Base-by-base conservation (phyloP, 2,888 invertebrate species). In the Agonopterix subpropinquella region DNA sequence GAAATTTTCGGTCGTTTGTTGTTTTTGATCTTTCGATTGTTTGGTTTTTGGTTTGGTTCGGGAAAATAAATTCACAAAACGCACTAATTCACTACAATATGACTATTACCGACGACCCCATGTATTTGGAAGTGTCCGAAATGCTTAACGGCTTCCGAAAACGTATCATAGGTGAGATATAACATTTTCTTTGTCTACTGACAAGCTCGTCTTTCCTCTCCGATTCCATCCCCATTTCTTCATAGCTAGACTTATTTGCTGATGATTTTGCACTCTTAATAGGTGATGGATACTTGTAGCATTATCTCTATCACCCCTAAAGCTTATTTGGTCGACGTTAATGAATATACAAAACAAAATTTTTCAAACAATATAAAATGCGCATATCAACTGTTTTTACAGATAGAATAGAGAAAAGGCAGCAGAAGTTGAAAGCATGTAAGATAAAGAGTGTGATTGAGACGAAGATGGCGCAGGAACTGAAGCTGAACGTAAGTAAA, bases 391-490 rank as follows among this genome's bases (percentile, higher is more conserved):
- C 42, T 42, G 7, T 42, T 13, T 36, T 75, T 69, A 43, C 72
- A 86, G 85, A 77, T 5, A 73, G 73, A 63, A 71, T 82, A 1
- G 70, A 72, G 10, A 75, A 70, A 51, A 70, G 79, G 47, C 67
- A 78, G 39, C 72, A 78, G 47, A 68, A 77, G 49, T 47, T 77
- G 9, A 74, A 78, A 48, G 81, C 70, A 1, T 68, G 70, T 36
- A 77, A 75, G 54, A 78, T 78, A 55, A 78, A 78, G 48, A 75
- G 70, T 4, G 82, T 79, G 56, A 48, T 80, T 9, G 78, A 83
- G 47, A 62, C 59, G 0, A 81, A 79, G 65, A 49, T 81, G 9
- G 69, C 73, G 0, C 73, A 77, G 36, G 84, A 85, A 67, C 57
- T 70, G 18, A 78, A 79, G 47, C 50, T 77, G 45, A 60, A 83